A percentile compares a stretch with the other conserved stretches of the same genome.
phyloP scores from a whole-genome alignment of 30 jellyfish, hydroid and myxozoan species.

The Hydractinia symbiolongicarpus region DNA sequence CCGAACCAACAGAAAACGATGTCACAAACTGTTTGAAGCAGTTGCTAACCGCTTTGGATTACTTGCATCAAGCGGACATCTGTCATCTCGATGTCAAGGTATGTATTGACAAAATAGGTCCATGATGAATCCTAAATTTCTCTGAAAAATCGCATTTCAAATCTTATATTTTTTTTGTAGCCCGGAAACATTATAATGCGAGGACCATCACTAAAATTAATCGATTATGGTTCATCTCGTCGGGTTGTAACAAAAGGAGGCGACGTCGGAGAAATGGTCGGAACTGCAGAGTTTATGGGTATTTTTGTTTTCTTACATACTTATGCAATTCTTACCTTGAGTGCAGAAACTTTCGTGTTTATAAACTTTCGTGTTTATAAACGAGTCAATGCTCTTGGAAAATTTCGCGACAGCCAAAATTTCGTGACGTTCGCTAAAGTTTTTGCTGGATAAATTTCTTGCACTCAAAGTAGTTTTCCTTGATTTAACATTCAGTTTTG shows the following conservation, averaged over 20 bases:
- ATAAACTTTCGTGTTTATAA: too few relatives aligned
- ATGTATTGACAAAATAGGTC: too few relatives aligned
- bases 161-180: conserved; percentile 10
- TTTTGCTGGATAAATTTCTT: too few relatives aligned
- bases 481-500: too few relatives aligned
- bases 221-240: conserved; percentile 86
- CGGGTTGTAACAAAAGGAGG: conserved; percentile 55
- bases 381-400: too few relatives aligned
- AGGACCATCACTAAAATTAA: conserved; percentile 59
- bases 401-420: too few relatives aligned
- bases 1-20: conserved; percentile 56
- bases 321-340: too few relatives aligned
- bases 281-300: conserved; percentile 98
- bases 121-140: background rate
- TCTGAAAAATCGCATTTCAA: background rate
- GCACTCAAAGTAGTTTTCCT: too few relatives aligned
- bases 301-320: background rate
- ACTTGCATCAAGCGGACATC: conserved; percentile 51
- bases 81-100: conserved; percentile 88
- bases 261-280: conserved; percentile 99
- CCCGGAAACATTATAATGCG: conserved; percentile 79
- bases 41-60: conserved; percentile 65
- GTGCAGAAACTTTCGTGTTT: too few relatives aligned
- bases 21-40: conserved; percentile 60
- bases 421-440: too few relatives aligned